A percentile compares a stretch with the other conserved stretches of the same genome.
phyloP scores from a whole-genome alignment of 2,888 invertebrate genomes.

The Drosophila meridionalis region DNA sequence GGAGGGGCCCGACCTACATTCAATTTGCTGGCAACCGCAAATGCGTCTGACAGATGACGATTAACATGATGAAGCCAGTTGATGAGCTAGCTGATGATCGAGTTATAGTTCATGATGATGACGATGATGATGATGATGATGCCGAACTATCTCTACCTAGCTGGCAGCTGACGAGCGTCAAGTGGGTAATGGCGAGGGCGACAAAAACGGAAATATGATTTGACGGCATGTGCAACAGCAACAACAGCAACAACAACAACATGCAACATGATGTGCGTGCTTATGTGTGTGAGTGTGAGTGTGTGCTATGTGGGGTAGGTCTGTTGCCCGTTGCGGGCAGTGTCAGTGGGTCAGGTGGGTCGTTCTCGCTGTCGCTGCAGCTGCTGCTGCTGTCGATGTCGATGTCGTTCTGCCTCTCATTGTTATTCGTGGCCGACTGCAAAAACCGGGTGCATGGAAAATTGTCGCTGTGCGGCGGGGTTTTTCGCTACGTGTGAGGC shows the following conservation, averaged over 20 bases:
- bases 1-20: conserved; percentile 69
- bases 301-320: conserved; percentile 32
- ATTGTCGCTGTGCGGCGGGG: conserved; percentile 23
- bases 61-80: conserved; percentile 49
- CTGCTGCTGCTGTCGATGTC: conserved; percentile 11
- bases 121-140: conserved; percentile 5
- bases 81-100: conserved; percentile 15
- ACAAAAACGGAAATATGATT: conserved; percentile 77
- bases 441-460: conserved; percentile 29
- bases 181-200: conserved; percentile 40
- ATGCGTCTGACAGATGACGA: conserved; percentile 78
- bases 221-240: conserved; percentile 37
- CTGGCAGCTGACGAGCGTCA: conserved; percentile 18
- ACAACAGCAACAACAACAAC: conserved; percentile 4
- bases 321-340: conserved; percentile 40
- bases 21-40: conserved; percentile 77
- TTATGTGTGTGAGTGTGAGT: background rate
- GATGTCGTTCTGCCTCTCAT: conserved; percentile 13
- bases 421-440: conserved; percentile 22
- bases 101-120: conserved; percentile 12
- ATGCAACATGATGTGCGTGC: background rate
- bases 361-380: background rate
- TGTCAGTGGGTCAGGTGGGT: conserved; percentile 61
- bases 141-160: conserved; percentile 3
- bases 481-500: background rate